Evolutionary conservation across 2,888 invertebrate genomes (phyloP).

Genomic region (Tenthredo amoena): DNA sequence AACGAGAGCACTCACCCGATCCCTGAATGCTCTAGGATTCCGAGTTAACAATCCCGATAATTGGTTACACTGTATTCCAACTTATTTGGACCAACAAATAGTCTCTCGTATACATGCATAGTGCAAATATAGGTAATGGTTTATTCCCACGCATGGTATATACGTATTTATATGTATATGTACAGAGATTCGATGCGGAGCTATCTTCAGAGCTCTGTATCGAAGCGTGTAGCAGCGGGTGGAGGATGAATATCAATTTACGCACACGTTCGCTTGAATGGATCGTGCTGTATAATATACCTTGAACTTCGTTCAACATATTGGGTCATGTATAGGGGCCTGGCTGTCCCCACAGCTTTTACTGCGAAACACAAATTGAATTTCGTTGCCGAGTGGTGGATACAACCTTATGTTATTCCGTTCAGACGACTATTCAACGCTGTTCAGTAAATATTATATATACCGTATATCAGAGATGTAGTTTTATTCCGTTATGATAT

Average conservation of each 20-base stretch:
- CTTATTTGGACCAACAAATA: conserved; percentile 7
- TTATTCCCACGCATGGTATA: neutral
- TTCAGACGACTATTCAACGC: conserved; percentile 44
- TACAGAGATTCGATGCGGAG: conserved; percentile 6
- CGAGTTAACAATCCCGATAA: conserved; percentile 27
- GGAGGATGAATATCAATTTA: conserved; percentile 48
- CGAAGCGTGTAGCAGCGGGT: neutral
- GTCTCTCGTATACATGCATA: neutral
- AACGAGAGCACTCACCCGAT: neutral
- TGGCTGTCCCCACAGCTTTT: conserved; percentile 51
- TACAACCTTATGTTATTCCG: conserved; percentile 47
- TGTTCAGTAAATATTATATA: conserved; percentile 1
- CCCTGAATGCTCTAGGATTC: neutral
- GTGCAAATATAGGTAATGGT: neutral
- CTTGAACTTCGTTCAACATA: conserved; percentile 59
- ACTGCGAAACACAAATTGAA: conserved; percentile 66
- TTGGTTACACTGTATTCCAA: conserved; percentile 8
- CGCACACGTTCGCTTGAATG: conserved; percentile 24
- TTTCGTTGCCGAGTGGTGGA: conserved; percentile 60
- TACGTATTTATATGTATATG: neutral
- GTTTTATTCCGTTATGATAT: neutral
- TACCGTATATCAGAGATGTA: neutral
- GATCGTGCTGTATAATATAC: conserved; percentile 41
- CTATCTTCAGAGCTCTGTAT: conserved; percentile 7
- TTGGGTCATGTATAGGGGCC: conserved; percentile 67